Evolutionary conservation across 2,113 vertebrate genomes (phyloP).

Genomic region (Oreochromis aureus): DNA sequence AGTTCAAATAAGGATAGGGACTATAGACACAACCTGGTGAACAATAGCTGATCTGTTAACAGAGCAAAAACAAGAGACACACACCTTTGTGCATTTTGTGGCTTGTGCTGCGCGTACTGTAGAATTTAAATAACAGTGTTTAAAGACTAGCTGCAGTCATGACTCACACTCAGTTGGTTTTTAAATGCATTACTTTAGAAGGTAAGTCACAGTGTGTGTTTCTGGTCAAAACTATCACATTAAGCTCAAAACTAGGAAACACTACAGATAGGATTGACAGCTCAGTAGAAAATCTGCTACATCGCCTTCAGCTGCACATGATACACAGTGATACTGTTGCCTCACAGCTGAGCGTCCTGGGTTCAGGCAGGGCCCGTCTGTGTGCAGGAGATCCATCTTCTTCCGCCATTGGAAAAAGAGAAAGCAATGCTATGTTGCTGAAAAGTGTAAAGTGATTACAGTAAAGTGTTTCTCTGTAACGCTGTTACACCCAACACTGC

Average conservation of each 20-base stretch:
- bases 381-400: background rate
- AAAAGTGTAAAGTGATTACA: background rate
- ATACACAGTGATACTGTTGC: background rate
- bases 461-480: background rate
- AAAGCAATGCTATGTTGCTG: background rate
- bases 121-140: background rate
- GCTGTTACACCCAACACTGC: background rate
- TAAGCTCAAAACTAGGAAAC: background rate
- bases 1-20: background rate
- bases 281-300: background rate
- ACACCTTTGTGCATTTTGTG: background rate
- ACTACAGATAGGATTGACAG: background rate
- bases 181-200: background rate
- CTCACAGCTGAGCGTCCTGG: background rate
- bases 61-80: background rate
- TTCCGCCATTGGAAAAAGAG: fast-evolving
- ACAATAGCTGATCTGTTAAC: background rate
- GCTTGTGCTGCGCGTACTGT: background rate
- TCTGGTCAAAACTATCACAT: background rate
- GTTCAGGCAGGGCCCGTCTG: background rate
- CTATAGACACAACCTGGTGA: background rate
- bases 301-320: background rate
- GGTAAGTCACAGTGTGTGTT: background rate
- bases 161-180: background rate
- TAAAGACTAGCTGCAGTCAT: background rate